Conservation (phyloP, 1,140 invertebrate genomes). For the Gryllus bimaculatus region DNA sequence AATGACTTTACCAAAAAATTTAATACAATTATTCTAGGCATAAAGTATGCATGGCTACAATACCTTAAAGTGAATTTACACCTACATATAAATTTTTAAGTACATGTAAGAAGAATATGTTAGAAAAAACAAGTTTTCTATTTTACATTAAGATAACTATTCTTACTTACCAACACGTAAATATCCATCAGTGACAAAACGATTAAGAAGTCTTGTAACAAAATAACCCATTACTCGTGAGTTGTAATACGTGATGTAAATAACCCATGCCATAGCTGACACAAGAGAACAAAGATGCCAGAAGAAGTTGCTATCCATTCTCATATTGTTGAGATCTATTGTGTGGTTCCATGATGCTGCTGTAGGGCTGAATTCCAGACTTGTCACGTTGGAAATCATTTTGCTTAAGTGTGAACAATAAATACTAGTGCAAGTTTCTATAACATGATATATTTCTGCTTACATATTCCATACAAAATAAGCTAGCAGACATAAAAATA, state of each 20-base stretch:
- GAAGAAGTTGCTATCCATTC: conserved; percentile 75
- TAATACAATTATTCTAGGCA: background rate
- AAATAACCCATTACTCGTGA: conserved; percentile 84
- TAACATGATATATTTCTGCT: too few relatives aligned
- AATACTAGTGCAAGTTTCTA: too few relatives aligned
- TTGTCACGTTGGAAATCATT: background rate
- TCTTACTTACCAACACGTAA: conserved; percentile 75
- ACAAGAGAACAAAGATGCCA: conserved; percentile 71
- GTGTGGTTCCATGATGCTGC: conserved; percentile 17
- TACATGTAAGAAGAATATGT: too few relatives aligned
- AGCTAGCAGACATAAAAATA: too few relatives aligned
- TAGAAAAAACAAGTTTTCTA: background rate
- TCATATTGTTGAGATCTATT: conserved; percentile 18
- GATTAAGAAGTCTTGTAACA: conserved; percentile 80
- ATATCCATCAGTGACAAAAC: conserved; percentile 72
- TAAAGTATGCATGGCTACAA: background rate
- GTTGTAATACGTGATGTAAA: conserved; percentile 93
- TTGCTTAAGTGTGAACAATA: background rate
- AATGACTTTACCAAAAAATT: background rate
- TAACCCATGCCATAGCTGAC: conserved; percentile 75
- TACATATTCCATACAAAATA: too few relatives aligned
- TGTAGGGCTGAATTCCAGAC: background rate
- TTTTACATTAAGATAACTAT: background rate
- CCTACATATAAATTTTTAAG: too few relatives aligned
- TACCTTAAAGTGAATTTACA: background rate